Evolutionary conservation across 2,113 vertebrate species (phyloP), one percentile per base, ranked within the genome.

Genomic region (Ptilonorhynchus violaceus): DNA sequence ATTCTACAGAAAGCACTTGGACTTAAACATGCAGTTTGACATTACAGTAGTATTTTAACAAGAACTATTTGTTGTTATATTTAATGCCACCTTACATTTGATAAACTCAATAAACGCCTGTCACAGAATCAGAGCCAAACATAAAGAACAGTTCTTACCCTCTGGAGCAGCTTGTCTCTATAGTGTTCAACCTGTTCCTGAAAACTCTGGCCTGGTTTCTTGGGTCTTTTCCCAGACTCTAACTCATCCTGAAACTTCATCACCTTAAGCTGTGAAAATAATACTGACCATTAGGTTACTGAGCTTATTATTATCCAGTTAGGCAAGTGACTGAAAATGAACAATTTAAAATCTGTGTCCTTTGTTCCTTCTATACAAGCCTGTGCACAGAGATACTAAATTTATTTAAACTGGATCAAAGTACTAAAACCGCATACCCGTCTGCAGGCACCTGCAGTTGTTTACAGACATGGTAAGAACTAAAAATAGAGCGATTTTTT

Each of bases 161-260:
- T 99, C 96, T 99, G 99, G 46, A 99, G 98, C 58, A 99, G 98
- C 95, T 99, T 99, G 97, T 99, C 99, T 96, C 99, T 98, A 96
- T 99, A 99, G 94, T 99, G 99, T 97, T 99, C 99, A 97, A 99
- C 99, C 97, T 99, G 99, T 89, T 99, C 99, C 96, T 99, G 99
- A 97, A 99, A 98, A 96, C 98, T 99, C 95, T 99, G 99, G 73
- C 99, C 99, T 59, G 99, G 98, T 90, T 99, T 99, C 97, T 99
- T 99, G 68, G 99, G 99, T 94, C 99, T 98, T 98, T 99, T 99
- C 68, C 99, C 99, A 92, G 99, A 99, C 89, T 99, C 99, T 93
- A 99, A 97, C 97, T 99, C 99, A 98, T 99, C 99, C 95, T 99
- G 99, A 98, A 99, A 99, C 98, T 99, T 99, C 99, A 99, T 99